Percentiles rank a stretch among this genome's conserved stretches.
Conservation (phyloP, 2,113 vertebrate genomes). For the Trematomus loennbergii region DNA sequence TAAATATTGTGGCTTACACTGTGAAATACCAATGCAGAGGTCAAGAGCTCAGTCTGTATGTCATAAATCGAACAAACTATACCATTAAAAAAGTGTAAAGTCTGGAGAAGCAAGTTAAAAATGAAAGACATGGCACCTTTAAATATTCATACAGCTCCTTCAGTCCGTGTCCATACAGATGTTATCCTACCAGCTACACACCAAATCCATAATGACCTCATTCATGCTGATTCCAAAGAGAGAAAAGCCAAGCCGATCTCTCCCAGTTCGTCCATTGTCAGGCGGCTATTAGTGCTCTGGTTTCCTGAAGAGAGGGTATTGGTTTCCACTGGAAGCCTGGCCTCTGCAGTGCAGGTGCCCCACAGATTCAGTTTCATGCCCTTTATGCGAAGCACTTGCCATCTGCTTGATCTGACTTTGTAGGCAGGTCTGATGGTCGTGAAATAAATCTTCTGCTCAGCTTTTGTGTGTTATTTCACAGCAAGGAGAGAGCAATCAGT, state of each 20-base stretch:
- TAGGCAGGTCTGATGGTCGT: slow-evolving; percentile 39
- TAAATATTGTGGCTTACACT: not conserved
- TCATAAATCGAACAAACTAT: not conserved
- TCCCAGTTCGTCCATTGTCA: slow-evolving; percentile 63
- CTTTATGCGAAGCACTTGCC: slow-evolving; percentile 74
- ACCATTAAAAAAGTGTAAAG: not conserved
- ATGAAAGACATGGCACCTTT: not conserved
- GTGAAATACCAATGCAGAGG: not conserved
- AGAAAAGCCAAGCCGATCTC: slow-evolving; percentile 35
- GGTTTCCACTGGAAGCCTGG: slow-evolving; percentile 65
- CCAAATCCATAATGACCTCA: slow-evolving; percentile 66
- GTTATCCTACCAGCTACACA: slow-evolving; percentile 49
- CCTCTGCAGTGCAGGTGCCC: slow-evolving; percentile 69
- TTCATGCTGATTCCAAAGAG: slow-evolving; percentile 50
- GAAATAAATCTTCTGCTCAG: slow-evolving; percentile 48
- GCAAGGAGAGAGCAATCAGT: slow-evolving; percentile 1
- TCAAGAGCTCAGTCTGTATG: not conserved
- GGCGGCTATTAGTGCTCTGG: slow-evolving; percentile 56
- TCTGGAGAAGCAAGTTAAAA: not conserved
- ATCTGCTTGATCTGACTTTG: slow-evolving; percentile 72
- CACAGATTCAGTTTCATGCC: slow-evolving; percentile 72
- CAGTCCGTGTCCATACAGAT: slow-evolving; percentile 48
- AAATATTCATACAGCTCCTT: slow-evolving; percentile 34
- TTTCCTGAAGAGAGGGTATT: slow-evolving; percentile 65
- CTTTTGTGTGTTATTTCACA: slow-evolving; percentile 43